Conservation (phyloP, 2,888 invertebrate genomes). For the Sesia bembeciformis region DNA sequence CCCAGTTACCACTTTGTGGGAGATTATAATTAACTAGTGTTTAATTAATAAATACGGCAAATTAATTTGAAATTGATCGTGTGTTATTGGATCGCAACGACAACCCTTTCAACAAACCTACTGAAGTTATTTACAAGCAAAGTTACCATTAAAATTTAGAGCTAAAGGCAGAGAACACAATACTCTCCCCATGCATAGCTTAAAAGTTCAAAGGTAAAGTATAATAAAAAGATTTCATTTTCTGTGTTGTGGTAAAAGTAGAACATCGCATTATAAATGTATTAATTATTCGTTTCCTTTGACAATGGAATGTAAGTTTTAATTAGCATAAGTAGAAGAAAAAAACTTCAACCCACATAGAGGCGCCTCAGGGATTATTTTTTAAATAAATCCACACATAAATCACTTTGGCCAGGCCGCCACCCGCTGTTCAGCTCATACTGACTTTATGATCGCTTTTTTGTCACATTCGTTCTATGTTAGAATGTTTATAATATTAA, state of each 20-base stretch:
- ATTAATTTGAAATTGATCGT: too few relatives aligned
- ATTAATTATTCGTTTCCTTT: too few relatives aligned
- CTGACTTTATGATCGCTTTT: slow-evolving; percentile 31
- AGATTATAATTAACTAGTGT: slow-evolving; percentile 29
- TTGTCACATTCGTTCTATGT: slow-evolving; percentile 35
- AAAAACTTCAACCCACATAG: slow-evolving; percentile 8
- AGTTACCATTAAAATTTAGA: too few relatives aligned
- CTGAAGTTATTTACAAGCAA: too few relatives aligned
- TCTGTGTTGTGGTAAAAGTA: too few relatives aligned
- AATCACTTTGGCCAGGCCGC: slow-evolving; percentile 38
- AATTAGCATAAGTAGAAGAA: slow-evolving; percentile 15
- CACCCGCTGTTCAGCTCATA: slow-evolving; percentile 45
- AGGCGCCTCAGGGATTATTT: slow-evolving; percentile 31
- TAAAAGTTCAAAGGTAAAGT: too few relatives aligned
- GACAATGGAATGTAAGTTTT: slow-evolving; percentile 8
- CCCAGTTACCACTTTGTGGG: slow-evolving; percentile 28
- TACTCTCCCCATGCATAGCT: too few relatives aligned
- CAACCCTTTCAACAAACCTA: too few relatives aligned
- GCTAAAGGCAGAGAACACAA: too few relatives aligned
- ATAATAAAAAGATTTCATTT: too few relatives aligned
- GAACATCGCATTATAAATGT: too few relatives aligned
- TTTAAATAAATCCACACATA: slow-evolving; percentile 37
- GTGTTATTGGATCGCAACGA: too few relatives aligned
- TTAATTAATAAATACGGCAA: slow-evolving; percentile 1
- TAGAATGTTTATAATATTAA: not conserved